These are phyloP conservation scores for Cepaea hortensis DNA, from an alignment of 2,888 invertebrate species.

Conservation along the genomic window DNA sequence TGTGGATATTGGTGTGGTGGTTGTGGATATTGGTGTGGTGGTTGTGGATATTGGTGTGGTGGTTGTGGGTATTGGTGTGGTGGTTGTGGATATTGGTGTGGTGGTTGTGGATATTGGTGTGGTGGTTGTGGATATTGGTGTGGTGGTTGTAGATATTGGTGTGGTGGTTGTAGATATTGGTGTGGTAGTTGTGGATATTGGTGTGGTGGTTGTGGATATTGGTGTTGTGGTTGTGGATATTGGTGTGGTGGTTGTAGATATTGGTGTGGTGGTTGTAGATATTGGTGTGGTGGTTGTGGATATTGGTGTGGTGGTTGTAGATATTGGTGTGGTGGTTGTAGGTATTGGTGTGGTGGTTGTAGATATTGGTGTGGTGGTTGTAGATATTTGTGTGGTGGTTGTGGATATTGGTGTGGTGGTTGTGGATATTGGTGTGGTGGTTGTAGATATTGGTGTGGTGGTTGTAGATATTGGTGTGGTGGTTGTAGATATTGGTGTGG, in stretches of 20 bases:
- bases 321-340: neutral
- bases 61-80: neutral
- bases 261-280: neutral
- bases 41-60: slow-evolving; percentile 8
- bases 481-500: slow-evolving; percentile 5
- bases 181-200: neutral
- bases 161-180: neutral
- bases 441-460: too few relatives aligned
- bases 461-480: neutral
- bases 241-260: too few relatives aligned
- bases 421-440: neutral
- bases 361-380: neutral
- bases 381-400: neutral
- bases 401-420: too few relatives aligned
- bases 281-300: neutral
- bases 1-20: neutral
- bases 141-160: slow-evolving; percentile 1
- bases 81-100: neutral
- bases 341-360: neutral
- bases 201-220: neutral
- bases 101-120: slow-evolving; percentile 6
- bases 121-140: slow-evolving; percentile 8
- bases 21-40: neutral
- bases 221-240: too few relatives aligned
- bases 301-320: neutral